Percentiles rank a stretch among this genome's conserved stretches.
Conservation (phyloP, 2,888 invertebrate species). For the Mesorhabditis sp. region DNA sequence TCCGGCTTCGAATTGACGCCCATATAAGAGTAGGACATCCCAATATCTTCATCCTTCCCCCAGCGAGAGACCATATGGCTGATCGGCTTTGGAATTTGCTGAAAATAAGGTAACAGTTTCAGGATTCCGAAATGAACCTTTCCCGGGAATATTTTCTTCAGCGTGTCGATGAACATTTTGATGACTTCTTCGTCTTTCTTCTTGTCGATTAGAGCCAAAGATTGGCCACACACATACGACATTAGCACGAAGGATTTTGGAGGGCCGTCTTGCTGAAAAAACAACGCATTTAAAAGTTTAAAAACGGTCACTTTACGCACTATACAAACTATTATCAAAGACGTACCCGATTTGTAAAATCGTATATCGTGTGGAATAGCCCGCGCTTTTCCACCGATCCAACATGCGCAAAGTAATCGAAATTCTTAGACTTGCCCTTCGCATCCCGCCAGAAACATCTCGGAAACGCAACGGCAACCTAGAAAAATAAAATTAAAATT, state of each 20-base stretch:
- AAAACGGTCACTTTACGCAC: background rate
- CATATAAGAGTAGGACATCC: constrained; percentile 62
- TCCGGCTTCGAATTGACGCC: constrained; percentile 58
- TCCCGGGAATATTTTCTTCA: constrained; percentile 60
- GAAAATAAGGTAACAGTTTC: constrained; percentile 16
- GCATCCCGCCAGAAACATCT: constrained; percentile 60
- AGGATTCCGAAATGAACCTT: constrained; percentile 50
- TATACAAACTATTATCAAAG: background rate
- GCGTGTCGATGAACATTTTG: constrained; percentile 57
- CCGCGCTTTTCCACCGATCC: constrained; percentile 51
- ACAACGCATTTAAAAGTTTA: background rate
- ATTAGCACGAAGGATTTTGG: constrained; percentile 55
- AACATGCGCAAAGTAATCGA: constrained; percentile 58
- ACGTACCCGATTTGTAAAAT: constrained; percentile 57
- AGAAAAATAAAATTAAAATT: constrained; percentile 13
- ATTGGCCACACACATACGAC: constrained; percentile 61
- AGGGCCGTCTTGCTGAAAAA: background rate
- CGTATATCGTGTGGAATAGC: constrained; percentile 62
- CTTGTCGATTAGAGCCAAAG: constrained; percentile 57
- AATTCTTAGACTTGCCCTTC: constrained; percentile 37
- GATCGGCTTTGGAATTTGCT: constrained; percentile 59
- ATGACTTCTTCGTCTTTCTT: constrained; percentile 59
- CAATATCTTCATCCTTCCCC: constrained; percentile 58
- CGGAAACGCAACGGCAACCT: constrained; percentile 60
- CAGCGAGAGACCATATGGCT: constrained; percentile 61